Percentiles rank a stretch among this genome's conserved stretches.
Conservation (phyloP, 2,113 vertebrate species). For the Myotis yumanensis region DNA sequence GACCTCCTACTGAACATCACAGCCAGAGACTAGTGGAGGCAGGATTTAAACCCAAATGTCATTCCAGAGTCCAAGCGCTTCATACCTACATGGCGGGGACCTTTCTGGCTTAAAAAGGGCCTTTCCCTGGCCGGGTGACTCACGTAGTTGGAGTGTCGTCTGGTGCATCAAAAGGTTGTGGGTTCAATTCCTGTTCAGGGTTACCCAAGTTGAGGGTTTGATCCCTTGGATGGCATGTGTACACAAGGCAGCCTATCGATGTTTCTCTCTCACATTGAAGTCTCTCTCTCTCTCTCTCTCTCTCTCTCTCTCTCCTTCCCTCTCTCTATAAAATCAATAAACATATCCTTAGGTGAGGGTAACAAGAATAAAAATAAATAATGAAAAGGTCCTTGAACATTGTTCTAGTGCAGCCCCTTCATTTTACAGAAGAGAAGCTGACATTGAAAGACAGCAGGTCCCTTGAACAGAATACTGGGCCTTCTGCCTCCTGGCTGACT, state of each 20-base stretch:
- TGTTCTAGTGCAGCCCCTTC: background rate
- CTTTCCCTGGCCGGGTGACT: background rate
- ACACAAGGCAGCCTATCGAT: background rate
- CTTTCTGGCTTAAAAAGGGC: background rate
- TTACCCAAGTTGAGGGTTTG: background rate
- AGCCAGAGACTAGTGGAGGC: background rate
- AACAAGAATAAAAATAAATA: background rate
- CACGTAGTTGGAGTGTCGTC: background rate
- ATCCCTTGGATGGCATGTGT: background rate
- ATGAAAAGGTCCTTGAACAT: background rate
- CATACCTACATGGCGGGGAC: background rate
- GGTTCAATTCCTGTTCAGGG: background rate
- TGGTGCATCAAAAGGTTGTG: background rate
- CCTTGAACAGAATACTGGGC: background rate
- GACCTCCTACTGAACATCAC: background rate
- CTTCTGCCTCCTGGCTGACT: background rate
- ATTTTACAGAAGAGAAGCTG: background rate
- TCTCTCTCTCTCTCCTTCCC: background rate
- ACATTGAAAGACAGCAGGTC: background rate
- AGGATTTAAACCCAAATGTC: background rate
- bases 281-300: background rate
- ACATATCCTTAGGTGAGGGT: background rate
- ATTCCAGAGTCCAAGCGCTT: background rate
- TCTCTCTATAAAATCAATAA: background rate
- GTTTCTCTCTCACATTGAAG: background rate